phyloP scores from a whole-genome alignment of 2,113 vertebrate species.

The Calcarius ornatus region DNA sequence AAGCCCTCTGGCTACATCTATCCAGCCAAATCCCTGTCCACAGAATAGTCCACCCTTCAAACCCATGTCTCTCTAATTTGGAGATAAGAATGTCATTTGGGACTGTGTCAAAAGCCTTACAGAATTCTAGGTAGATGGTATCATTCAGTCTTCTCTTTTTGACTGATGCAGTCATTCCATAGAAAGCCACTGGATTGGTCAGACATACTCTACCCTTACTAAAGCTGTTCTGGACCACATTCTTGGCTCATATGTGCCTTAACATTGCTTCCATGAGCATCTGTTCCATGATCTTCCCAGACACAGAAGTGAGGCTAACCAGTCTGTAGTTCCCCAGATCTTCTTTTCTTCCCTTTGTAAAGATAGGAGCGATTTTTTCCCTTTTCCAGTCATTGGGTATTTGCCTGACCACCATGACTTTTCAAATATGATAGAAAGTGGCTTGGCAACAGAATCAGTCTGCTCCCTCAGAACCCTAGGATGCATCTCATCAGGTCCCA shows the following conservation, averaged over 20 bases:
- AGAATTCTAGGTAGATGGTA: not conserved
- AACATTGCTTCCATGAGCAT: not conserved
- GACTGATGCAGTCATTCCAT: not conserved
- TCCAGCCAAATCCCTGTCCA: not conserved
- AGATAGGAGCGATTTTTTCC: fast-evolving
- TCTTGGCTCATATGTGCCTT: not conserved
- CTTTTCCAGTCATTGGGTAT: not conserved
- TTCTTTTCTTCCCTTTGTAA: not conserved
- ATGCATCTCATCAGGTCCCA: not conserved
- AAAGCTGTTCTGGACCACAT: not conserved
- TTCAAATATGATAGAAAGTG: not conserved
- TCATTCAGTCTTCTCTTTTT: not conserved
- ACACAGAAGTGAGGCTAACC: not conserved
- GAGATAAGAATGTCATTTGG: not conserved
- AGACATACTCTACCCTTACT: not conserved
- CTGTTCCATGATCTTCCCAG: not conserved
- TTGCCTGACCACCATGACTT: not conserved
- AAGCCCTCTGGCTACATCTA: not conserved
- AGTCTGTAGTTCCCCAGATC: not conserved
- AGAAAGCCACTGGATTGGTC: not conserved
- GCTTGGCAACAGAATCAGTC: not conserved
- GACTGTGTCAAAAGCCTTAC: not conserved
- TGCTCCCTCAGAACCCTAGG: not conserved
- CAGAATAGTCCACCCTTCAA: not conserved
- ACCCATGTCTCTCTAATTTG: not conserved